Conservation (phyloP, 2,888 invertebrate genomes). For the Drosophila buzzatii region DNA sequence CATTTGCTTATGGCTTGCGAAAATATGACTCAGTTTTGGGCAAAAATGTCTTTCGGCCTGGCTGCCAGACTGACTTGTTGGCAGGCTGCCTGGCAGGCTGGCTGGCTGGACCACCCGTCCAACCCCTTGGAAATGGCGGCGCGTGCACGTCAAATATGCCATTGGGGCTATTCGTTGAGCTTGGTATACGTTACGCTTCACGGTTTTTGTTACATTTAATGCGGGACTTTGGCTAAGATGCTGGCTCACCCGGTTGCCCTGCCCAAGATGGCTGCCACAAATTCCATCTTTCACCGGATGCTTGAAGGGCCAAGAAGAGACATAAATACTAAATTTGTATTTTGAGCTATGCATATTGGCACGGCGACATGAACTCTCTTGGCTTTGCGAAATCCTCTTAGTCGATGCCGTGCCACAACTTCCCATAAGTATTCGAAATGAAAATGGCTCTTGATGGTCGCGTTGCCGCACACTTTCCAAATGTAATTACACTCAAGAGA, state of each 20-base stretch:
- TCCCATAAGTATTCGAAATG: conserved; percentile 42
- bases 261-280: not conserved
- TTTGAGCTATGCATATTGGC: conserved; percentile 63
- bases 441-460: conserved; percentile 50
- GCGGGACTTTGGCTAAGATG: conserved; percentile 33
- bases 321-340: conserved; percentile 70
- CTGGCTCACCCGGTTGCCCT: conserved; percentile 28
- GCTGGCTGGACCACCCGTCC: not conserved
- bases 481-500: conserved; percentile 77
- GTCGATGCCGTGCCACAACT: conserved; percentile 22
- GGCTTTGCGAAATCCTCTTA: conserved; percentile 52
- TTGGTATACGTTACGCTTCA: conserved; percentile 61
- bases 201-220: conserved; percentile 55
- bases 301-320: conserved; percentile 33
- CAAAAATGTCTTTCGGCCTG: conserved; percentile 8
- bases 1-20: conserved; percentile 37
- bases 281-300: conserved; percentile 24
- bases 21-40: conserved; percentile 39
- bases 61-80: not conserved
- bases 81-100: not conserved
- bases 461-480: conserved; percentile 64
- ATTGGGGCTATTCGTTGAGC: conserved; percentile 52
- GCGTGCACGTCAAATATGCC: conserved; percentile 69
- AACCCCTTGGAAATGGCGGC: conserved; percentile 26
- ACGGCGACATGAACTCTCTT: conserved; percentile 48